Evolutionary conservation across 1,140 invertebrate species (phyloP), one percentile per base, ranked within the genome.

Genomic region (Drosophila kikkawai): DNA sequence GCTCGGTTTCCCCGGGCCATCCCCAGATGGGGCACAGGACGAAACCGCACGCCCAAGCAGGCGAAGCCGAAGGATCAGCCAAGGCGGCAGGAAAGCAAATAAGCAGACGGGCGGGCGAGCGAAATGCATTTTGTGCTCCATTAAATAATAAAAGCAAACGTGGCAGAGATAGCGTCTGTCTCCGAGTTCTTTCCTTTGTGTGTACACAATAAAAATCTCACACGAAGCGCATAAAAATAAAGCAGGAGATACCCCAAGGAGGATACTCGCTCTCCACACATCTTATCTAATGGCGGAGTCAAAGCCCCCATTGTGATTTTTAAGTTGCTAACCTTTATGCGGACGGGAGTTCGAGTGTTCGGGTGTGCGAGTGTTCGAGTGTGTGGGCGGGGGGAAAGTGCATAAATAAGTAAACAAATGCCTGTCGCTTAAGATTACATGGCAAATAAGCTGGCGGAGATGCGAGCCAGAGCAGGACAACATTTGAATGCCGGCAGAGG

Each of bases 131-230:
- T 91, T 90, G 85, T 90, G 85, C 85, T 91, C 85, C 85, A 90
- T 90, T 90, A 90, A 90, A 90, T 91, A 90, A 90, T 90, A 90
- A 90, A 90, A 90, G 85, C 85, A 81, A 88, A 90, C 85, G 86
- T 90, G 86, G 86, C 86, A 85, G 37, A 77, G 83, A 86, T 81
- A 85, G 81, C 79, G 69, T 63, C 80, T 82, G 82, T 80, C 68
- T 74, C 76, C 59, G 70, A 82, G 70, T 51, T 58, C 66, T 34
- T 48, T 73, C 22, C 68, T 67, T 68, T 45, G 73, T 77, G 80
- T 84, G 63, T 75, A 90, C 85, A 88, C 85, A 88, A 88, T 88
- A 88, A 88, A 88, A 88, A 88, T 91, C 85, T 91, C 82, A 88
- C 85, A 88, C 85, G 85, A 88, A 88, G 82, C 70, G 85, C 85